A percentile compares a stretch with the other conserved stretches of the same genome.
These are phyloP conservation scores for Zaprionus nigranus DNA, from an alignment of 1,140 invertebrate genomes.

Conservation along the genomic window DNA sequence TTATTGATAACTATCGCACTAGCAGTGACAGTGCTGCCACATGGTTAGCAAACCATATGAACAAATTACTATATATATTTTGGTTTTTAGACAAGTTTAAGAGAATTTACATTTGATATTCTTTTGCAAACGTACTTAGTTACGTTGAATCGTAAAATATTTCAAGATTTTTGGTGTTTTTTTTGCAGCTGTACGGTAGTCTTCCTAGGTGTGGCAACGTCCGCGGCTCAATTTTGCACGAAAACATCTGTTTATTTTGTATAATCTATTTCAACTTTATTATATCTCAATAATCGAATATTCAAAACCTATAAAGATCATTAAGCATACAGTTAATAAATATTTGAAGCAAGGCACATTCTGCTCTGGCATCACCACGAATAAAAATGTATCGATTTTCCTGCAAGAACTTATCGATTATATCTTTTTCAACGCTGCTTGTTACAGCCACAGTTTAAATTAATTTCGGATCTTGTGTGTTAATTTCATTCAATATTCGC, in stretches of 20 bases:
- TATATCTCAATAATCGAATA: background rate
- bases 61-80: background rate
- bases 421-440: constrained; percentile 63
- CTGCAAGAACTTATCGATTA: constrained; percentile 35
- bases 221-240: background rate
- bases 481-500: constrained; percentile 11
- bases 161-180: background rate
- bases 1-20: constrained; percentile 37
- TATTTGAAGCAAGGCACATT: background rate
- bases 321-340: background rate
- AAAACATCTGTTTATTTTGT: background rate
- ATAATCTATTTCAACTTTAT: background rate
- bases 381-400: constrained; percentile 18
- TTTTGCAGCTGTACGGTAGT: background rate
- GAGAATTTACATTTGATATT: background rate
- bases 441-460: constrained; percentile 76
- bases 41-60: background rate
- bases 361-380: constrained; percentile 6
- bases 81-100: background rate
- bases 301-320: no score
- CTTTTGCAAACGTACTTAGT: background rate
- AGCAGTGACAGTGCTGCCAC: constrained; percentile 20
- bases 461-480: constrained; percentile 59
- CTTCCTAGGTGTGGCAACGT: constrained; percentile 11
- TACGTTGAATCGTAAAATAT: background rate